Conservation (phyloP, 2,113 vertebrate species). For the Nibea coibor region DNA sequence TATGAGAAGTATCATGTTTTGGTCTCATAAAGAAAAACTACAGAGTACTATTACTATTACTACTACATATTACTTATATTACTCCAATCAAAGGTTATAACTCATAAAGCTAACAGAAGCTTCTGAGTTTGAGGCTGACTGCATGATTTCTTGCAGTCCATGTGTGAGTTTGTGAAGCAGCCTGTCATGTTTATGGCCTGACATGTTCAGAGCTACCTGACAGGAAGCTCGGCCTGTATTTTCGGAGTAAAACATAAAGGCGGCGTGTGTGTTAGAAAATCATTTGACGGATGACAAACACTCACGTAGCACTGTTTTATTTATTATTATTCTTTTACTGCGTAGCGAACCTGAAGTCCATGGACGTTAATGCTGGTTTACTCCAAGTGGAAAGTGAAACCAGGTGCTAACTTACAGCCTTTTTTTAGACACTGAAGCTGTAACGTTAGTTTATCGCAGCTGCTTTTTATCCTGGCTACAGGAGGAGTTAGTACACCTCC, state of each 20-base stretch:
- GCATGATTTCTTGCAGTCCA: not conserved
- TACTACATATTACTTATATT: not conserved
- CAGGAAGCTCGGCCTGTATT: not conserved
- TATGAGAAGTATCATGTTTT: not conserved
- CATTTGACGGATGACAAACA: not conserved
- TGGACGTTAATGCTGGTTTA: not conserved
- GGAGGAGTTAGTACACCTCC: not conserved
- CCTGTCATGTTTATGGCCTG: not conserved
- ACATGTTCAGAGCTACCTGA: not conserved
- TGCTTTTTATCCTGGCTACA: not conserved
- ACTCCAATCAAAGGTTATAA: not conserved
- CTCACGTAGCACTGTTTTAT: rapidly evolving
- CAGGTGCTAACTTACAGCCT: not conserved
- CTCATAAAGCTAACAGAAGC: not conserved
- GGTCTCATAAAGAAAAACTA: not conserved
- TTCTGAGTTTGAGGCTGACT: not conserved
- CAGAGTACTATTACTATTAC: no score
- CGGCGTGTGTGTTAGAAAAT: not conserved
- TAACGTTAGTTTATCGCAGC: no score
- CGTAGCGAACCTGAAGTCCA: not conserved
- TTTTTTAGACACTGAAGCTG: not conserved
- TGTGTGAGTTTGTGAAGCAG: rapidly evolving
- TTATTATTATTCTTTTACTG: not conserved
- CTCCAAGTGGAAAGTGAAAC: conserved; percentile 56
- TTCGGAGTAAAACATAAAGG: not conserved